Base-by-base conservation (phyloP, 1,140 invertebrate genomes). In the Eueides isabella region DNA sequence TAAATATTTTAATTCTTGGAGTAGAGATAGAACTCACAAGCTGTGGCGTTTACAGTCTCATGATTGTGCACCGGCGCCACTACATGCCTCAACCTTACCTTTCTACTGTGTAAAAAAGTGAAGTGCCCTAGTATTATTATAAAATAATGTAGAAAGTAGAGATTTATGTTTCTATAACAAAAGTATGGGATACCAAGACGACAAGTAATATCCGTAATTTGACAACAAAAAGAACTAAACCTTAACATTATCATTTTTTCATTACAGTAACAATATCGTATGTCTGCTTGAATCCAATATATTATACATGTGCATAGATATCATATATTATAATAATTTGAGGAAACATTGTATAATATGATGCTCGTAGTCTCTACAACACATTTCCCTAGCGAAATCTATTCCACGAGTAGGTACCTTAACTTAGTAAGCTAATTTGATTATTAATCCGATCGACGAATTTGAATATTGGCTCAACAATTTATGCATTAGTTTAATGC, bases 241-340 rank as follows among this genome's bases (percentile, higher is more conserved):
- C 3, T 26, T 7, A 9, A 55, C 12, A 55, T 55, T 12, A 11
- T 11, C 2, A 55, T 4, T 55, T 55, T 44, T 55, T 55, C 48
- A 55, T 26, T 11, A 55, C 9, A 9, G 48, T 2, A 55, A 55
- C 19, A 11, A 23, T 19, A 11, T 55, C 19, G 11, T 55, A 55
- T 23, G 7, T 55, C 48, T 55, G 7, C 19, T 55, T 55, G 23
- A 23, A 55, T 26, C 48, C 26, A 23, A 55, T 55, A 55, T 55
- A 55, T 55, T 55, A 55, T 55, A 26, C 48, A 55, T 55, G 48
- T 55, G 48, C 48, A 55, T 55, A 55, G 3, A 55, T 55, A 55
- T 23, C 19, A 55, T 23, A 55, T 55, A 55, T 55, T 55, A 55
- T 55, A 26, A 14, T 55, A 55, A 26, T 55, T 12, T 11, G 48